Evolutionary conservation across 2,888 invertebrate species (phyloP).

Genomic region (Polymixis lichenea): DNA sequence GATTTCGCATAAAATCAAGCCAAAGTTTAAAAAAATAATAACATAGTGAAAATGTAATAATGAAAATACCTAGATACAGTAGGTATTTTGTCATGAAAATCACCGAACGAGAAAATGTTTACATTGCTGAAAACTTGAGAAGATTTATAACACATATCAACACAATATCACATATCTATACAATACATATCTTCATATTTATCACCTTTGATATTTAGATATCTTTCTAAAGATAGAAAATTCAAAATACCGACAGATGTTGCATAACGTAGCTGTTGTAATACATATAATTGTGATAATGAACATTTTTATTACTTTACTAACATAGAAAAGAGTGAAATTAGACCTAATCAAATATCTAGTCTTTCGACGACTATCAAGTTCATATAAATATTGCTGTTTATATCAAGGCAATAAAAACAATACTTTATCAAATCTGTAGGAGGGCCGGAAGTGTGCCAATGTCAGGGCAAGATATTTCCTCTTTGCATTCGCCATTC

Average conservation of each 20-base stretch:
- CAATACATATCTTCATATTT: too few relatives aligned
- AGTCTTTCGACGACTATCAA: background rate
- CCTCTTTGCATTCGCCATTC: slow-evolving; percentile 36
- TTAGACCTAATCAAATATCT: background rate
- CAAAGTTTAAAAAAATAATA: background rate
- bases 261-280: background rate
- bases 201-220: slow-evolving; percentile 18
- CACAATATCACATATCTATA: too few relatives aligned
- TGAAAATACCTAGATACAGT: too few relatives aligned
- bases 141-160: slow-evolving; percentile 12
- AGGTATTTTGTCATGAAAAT: background rate
- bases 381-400: background rate
- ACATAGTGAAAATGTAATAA: background rate
- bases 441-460: slow-evolving; percentile 40
- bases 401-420: slow-evolving; percentile 25
- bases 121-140: slow-evolving; percentile 10
- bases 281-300: background rate
- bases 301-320: background rate
- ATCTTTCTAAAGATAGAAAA: slow-evolving; percentile 8
- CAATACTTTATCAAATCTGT: slow-evolving; percentile 17
- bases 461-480: slow-evolving; percentile 49
- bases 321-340: background rate
- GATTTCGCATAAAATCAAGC: background rate
- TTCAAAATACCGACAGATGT: background rate
- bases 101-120: background rate